Base-by-base conservation (phyloP, 1,140 invertebrate species). In the Drosophila athabasca region DNA sequence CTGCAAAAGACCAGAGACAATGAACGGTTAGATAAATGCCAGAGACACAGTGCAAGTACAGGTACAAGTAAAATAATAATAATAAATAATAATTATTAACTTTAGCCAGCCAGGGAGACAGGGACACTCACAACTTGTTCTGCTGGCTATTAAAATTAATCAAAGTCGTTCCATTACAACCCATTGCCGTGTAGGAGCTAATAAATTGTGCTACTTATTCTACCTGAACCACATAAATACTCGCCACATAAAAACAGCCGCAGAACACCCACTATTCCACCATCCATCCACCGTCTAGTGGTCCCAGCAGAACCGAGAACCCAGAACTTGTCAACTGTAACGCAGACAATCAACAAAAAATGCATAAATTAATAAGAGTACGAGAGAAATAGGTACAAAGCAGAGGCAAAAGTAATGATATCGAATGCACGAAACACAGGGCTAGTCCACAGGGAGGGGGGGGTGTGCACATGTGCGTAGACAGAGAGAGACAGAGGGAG, bases 361-460 rank as follows among this genome's bases (percentile, higher is more conserved):
- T 88, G 82, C 82, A 88, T 85, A 87, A 87, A 87, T 87, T 87
- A 88, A 88, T 87, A 88, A 6, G 4, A 66, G 31, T 87, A 88
- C 17, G 17, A 66, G 41, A 57, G 44, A 78, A 52, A 58, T 51
- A 50, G n/a, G 39, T 49, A 19, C 24, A 72, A 35, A 43, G 22
- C 22, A 49, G 24, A 45, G 11, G n/a, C 19, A 41, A 58, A 50
- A 31, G 59, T 65, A 75, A 62, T 71, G 71, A 76, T 84, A 80
- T 80, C 76, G 62, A 84, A 55, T 81, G 67, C 58, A 45, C 58
- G 48, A 71, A 71, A 72, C 75, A 79, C 78, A 68, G 57, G 75
- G 62, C 72, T 82, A 73, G 26, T 48, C 48, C 31, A 45, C 35
- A 39, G 64, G 60, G 8, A 24, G 31, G 2, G 8, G 31, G 31